Base-by-base conservation (phyloP, 2,113 vertebrate genomes). In the Mola mola region DNA sequence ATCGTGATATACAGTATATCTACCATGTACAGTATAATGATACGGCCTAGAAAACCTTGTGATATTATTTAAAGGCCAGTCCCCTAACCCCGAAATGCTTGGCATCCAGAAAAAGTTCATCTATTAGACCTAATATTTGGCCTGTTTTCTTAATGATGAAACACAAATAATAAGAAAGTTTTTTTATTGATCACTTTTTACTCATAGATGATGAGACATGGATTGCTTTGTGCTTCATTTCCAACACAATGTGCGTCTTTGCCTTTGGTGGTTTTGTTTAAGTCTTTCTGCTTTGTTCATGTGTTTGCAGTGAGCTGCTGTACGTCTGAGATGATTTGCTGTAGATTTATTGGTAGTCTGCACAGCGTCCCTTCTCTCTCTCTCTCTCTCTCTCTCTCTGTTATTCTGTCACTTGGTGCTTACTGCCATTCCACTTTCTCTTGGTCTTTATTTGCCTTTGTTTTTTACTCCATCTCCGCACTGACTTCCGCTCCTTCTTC, bases 361-460 rank as follows among this genome's bases (percentile, higher is more conserved):
- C 42, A 46, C 36, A 16, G 25, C 58, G 19, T 64, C 51, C 2
- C 64, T 11, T 47, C 26, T n/a, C 28, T 20, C 52, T 58, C 46
- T 36, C 40, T 42, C 21, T 29, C 24, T 33, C 43, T 48, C 51
- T 50, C 57, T 28, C 66, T 48, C n/a, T n/a, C n/a, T n/a, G n/a
- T n/a, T n/a, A n/a, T n/a, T 72, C 75, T 60, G 61, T 66, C 75
- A 52, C 68, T 57, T 8, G 13, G 22, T 55, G 55, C 63, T 74
- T 71, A 65, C 82, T 74, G 73, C 73, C 84, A 83, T 75, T 72
- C 65, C 8, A 17, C 86, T 59, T 59, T 59, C 49, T 75, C 64
- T 78, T 61, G 73, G 66, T 80, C 83, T 86, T 83, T 74, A 81
- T 87, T 85, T 65, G 81, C 79, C 75, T 84, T 81, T 86, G 77